Conservation (phyloP, 2,113 vertebrate genomes). For the Bubo scandiacus region DNA sequence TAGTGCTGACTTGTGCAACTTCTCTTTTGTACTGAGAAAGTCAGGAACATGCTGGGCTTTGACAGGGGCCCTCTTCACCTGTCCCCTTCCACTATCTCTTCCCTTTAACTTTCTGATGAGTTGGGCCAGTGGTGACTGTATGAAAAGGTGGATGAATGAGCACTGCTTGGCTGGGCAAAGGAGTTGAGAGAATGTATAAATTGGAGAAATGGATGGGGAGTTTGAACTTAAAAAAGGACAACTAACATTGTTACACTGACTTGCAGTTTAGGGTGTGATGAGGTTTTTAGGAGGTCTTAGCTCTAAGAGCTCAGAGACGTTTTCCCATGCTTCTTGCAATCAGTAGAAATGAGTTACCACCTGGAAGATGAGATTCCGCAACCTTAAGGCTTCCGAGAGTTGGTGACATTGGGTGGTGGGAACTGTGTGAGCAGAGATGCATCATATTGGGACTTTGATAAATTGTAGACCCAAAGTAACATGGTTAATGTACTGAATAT, state of each 20-base stretch:
- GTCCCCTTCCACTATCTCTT: not conserved
- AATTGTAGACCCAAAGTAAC: not conserved
- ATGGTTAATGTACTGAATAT: not conserved
- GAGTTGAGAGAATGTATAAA: not conserved
- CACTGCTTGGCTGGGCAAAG: not conserved
- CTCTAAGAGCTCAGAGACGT: not conserved
- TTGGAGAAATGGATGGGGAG: not conserved
- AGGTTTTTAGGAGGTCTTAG: not conserved
- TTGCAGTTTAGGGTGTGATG: not conserved
- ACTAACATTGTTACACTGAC: not conserved
- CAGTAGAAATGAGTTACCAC: not conserved
- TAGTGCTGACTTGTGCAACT: not conserved
- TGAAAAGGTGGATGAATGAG: not conserved
- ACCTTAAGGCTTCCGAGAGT: not conserved
- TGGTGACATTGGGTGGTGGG: not conserved
- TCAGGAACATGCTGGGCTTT: not conserved
- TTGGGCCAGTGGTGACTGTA: not conserved
- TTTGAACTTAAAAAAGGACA: not conserved
- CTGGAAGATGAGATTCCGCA: not conserved
- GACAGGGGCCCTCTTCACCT: not conserved
- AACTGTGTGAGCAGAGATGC: not conserved
- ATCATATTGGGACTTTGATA: not conserved
- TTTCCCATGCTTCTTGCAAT: not conserved
- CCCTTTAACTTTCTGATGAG: not conserved
- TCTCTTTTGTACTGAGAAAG: not conserved